Percentiles rank a stretch among this genome's conserved stretches.
Evolutionary conservation across 1,140 invertebrate genomes (phyloP).

Genomic region (Pteromalus puparum): DNA sequence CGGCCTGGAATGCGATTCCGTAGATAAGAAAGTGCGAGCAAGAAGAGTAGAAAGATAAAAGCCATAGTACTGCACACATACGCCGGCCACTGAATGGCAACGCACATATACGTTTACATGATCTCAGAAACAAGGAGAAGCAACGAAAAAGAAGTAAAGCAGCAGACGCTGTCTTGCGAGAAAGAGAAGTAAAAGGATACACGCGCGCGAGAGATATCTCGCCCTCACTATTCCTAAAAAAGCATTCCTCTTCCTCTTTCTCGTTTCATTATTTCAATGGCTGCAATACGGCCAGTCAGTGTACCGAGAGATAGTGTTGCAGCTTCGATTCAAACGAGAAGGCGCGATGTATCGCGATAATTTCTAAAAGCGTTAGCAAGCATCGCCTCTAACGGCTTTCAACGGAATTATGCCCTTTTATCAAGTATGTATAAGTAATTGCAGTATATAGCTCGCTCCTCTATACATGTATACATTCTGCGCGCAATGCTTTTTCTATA

Average conservation of each 20-base stretch:
- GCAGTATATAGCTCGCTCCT: not conserved
- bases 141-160: not conserved
- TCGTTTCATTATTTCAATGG: slow-evolving; percentile 34
- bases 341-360: slow-evolving; percentile 2
- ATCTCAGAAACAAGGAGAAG: not conserved
- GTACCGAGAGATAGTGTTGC: no score
- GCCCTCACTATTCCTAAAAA: not conserved
- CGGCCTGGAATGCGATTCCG: not conserved
- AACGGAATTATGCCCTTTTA: slow-evolving; percentile 37
- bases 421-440: slow-evolving; percentile 48
- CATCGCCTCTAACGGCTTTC: slow-evolving; percentile 22
- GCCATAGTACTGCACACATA: not conserved
- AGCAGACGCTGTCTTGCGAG: not conserved
- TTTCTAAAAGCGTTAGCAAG: slow-evolving; percentile 34
- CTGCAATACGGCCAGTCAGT: not conserved
- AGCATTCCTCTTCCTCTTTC: not conserved
- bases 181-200: not conserved
- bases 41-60: not conserved
- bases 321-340: not conserved
- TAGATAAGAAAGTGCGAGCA: not conserved
- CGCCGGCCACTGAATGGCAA: not conserved
- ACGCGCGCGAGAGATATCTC: not conserved
- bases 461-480: not conserved
- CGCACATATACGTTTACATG: not conserved
- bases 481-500: not conserved